Conservation (phyloP, 2,888 invertebrate species). For the Phortica magna region DNA sequence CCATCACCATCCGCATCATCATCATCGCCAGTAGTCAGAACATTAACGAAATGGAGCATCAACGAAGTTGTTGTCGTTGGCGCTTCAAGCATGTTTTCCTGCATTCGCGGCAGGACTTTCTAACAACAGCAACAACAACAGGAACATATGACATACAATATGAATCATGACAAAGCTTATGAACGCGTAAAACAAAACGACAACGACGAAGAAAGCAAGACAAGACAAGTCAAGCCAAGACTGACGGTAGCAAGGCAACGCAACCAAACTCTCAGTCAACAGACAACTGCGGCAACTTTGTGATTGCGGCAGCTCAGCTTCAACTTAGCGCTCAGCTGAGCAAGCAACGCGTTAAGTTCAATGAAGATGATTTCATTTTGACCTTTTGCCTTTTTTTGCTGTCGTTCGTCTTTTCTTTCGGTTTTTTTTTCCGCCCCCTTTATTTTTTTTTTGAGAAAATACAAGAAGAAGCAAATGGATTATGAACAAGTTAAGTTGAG, state of each 20-base stretch:
- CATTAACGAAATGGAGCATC: slow-evolving; percentile 16
- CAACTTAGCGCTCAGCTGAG: background rate
- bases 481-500: slow-evolving; percentile 19
- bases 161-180: slow-evolving; percentile 20
- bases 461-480: background rate
- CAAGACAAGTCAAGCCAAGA: too few relatives aligned
- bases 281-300: background rate
- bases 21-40: background rate
- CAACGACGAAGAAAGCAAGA: background rate
- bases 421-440: background rate
- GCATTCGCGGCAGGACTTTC: slow-evolving; percentile 8
- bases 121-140: background rate
- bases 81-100: slow-evolving; percentile 17
- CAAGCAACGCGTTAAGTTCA: slow-evolving; percentile 4
- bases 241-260: background rate
- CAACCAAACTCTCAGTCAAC: background rate
- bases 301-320: background rate
- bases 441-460: background rate
- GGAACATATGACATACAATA: slow-evolving; percentile 8
- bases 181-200: background rate
- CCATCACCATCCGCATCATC: background rate
- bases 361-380: slow-evolving; percentile 22
- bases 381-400: slow-evolving; percentile 2
- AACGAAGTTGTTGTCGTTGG: slow-evolving; percentile 1
- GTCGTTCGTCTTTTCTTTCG: background rate